A percentile compares a stretch with the other conserved stretches of the same genome.
Evolutionary conservation across 2,113 vertebrate genomes (phyloP).

Genomic region (Azemiops feae): DNA sequence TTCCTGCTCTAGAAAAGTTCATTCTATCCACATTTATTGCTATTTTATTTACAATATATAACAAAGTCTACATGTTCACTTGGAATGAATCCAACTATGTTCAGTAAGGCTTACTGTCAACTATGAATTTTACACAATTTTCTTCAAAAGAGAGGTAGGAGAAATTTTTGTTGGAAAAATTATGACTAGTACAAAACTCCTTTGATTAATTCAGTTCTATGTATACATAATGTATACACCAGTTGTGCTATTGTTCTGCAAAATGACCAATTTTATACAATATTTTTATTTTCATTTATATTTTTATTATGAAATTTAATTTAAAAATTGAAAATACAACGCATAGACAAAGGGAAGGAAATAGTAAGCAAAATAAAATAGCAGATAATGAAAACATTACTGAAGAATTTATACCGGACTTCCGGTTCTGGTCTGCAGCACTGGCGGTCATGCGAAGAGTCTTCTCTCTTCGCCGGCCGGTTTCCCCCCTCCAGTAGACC

Average conservation of each 20-base stretch:
- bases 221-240: background rate
- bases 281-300: background rate
- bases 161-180: conserved; percentile 57
- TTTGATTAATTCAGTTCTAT: conserved; percentile 19
- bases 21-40: background rate
- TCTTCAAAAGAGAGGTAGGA: background rate
- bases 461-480: too few relatives aligned
- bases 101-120: background rate
- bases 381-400: too few relatives aligned
- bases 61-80: background rate
- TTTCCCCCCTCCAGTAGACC: too few relatives aligned
- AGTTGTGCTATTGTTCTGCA: background rate
- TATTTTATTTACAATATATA: background rate
- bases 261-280: background rate
- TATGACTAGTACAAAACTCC: conserved; percentile 68
- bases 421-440: too few relatives aligned
- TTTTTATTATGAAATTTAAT: background rate
- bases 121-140: background rate
- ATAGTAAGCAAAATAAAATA: background rate
- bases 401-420: background rate
- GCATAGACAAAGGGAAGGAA: background rate
- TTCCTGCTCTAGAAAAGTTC: background rate
- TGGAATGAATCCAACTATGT: background rate
- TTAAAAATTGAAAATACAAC: background rate
- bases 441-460: too few relatives aligned